Percentiles rank a stretch among this genome's conserved stretches.
Conservation (phyloP, 37 sponge, comb jelly and placozoan genomes). For the Agelas oroides region DNA sequence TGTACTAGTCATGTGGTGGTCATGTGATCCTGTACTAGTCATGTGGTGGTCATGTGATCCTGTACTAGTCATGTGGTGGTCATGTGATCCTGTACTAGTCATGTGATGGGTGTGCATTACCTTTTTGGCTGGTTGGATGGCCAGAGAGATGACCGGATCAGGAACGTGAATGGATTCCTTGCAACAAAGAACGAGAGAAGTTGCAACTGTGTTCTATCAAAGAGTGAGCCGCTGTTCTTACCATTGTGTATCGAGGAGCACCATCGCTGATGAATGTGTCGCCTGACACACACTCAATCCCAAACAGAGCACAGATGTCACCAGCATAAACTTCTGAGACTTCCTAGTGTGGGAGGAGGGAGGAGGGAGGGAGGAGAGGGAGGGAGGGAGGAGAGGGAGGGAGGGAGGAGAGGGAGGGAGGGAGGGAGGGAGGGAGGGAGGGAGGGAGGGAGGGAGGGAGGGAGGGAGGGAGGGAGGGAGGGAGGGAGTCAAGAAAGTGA, state of each 20-base stretch:
- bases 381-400: too few relatives aligned
- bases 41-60: too few relatives aligned
- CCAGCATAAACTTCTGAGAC: slow-evolving; percentile 86
- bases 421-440: too few relatives aligned
- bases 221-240: not conserved
- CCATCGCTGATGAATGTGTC: slow-evolving; percentile 81
- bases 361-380: too few relatives aligned
- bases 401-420: too few relatives aligned
- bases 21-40: too few relatives aligned
- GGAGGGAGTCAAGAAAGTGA: not conserved
- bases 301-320: slow-evolving; percentile 98
- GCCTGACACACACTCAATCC: slow-evolving; percentile 93
- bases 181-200: too few relatives aligned
- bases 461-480: too few relatives aligned
- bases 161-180: slow-evolving; percentile 98
- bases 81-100: not conserved
- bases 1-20: too few relatives aligned
- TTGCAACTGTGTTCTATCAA: not conserved
- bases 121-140: slow-evolving; percentile 78
- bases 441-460: too few relatives aligned
- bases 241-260: slow-evolving; percentile 72
- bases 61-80: not conserved
- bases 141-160: slow-evolving; percentile 97
- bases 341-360: slow-evolving; percentile 54
- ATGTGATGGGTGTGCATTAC: slow-evolving; percentile 1